Conservation (phyloP, 2,797 vertebrate species). For the Fratercula arctica region DNA sequence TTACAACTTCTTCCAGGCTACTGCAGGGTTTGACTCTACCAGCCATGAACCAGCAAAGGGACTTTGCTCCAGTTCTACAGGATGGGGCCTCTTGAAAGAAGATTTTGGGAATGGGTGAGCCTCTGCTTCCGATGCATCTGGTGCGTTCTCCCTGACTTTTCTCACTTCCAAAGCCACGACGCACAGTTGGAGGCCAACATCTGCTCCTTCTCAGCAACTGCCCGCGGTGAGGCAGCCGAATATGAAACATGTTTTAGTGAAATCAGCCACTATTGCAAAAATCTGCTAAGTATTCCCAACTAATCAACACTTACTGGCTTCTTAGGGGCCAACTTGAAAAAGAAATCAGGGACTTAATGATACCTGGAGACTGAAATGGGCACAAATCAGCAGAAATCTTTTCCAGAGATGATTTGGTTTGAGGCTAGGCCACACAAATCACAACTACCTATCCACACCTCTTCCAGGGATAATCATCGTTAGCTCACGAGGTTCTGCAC, state of each 20-base stretch:
- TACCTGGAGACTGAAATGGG: neutral
- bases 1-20: neutral
- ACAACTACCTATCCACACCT: neutral
- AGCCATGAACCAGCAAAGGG: neutral
- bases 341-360: neutral
- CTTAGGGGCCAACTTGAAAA: neutral
- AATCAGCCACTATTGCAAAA: neutral
- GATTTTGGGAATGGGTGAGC: neutral
- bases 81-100: neutral
- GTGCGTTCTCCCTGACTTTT: neutral
- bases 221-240: neutral
- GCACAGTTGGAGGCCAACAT: neutral
- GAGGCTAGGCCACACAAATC: neutral
- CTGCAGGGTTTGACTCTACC: neutral
- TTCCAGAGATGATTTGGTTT: neutral
- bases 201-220: neutral
- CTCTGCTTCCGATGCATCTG: neutral
- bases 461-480: neutral
- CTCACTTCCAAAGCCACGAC: neutral
- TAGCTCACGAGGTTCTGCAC: neutral
- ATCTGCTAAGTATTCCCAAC: neutral
- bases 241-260: neutral
- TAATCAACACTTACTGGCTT: neutral
- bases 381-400: neutral
- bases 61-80: neutral